These are phyloP conservation scores for Stegodyphus mimosarum DNA, from an alignment of 1,140 invertebrate genomes.

Conservation along the genomic window DNA sequence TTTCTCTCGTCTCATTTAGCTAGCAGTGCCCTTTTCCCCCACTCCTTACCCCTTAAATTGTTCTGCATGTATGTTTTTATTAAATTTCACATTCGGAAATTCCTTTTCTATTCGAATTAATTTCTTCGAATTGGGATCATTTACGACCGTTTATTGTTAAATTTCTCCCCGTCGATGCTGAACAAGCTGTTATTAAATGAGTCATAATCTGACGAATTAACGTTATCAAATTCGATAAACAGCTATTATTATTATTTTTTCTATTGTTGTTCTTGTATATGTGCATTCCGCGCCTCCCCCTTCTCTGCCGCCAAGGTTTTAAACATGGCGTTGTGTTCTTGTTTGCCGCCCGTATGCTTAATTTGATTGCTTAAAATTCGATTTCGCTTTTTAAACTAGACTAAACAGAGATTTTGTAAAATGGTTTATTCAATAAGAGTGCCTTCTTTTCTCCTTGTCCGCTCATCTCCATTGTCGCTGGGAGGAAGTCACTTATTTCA, in stretches of 20 bases:
- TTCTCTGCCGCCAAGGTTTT: no score
- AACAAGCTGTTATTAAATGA: conserved; percentile 58
- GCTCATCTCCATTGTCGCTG: conserved; percentile 28
- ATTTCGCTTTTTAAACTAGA: conserved; percentile 56
- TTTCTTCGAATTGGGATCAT: conserved; percentile 34
- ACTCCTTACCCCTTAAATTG: no score
- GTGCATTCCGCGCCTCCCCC: background rate
- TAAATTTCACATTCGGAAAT: conserved; percentile 39
- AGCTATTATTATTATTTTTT: background rate
- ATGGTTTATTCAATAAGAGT: conserved; percentile 59
- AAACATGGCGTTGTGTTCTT: background rate
- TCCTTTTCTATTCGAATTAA: conserved; percentile 47
- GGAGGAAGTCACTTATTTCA: conserved; percentile 51
- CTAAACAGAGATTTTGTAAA: conserved; percentile 61
- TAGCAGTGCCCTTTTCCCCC: no score
- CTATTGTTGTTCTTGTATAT: background rate
- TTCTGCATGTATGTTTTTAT: conserved; percentile 32
- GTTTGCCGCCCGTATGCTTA: conserved; percentile 19
- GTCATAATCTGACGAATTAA: conserved; percentile 50
- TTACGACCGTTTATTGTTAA: conserved; percentile 45
- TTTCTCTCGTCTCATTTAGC: background rate
- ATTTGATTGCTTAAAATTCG: conserved; percentile 60
- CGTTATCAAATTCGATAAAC: conserved; percentile 55
- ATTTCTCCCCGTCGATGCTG: conserved; percentile 18
- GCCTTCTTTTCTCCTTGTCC: background rate